Evolutionary conservation across 2,888 invertebrate species (phyloP), one percentile per base, ranked within the genome.

Genomic region (Carpatolechia fugitivella): DNA sequence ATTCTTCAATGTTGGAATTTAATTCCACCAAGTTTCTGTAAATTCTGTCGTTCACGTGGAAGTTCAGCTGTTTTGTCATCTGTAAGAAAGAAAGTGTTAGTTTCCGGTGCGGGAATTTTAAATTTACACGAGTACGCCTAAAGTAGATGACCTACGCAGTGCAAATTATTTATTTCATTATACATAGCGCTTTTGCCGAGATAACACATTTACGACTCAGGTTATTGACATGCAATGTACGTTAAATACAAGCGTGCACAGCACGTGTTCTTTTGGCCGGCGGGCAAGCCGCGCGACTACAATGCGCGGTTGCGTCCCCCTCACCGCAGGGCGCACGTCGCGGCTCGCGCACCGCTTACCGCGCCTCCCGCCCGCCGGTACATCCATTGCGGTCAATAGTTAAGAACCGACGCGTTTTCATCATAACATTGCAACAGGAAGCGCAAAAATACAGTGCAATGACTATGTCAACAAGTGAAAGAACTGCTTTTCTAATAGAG

Each of bases 21-120:
- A 91, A 61, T 69, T 88, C 89, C 10, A 91, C 80, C 1, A 91
- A 71, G 57, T 91, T 86, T 60, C 78, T 83, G 59, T 86, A 91
- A 57, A 91, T 85, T 66, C 71, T 83, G 48, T 91, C 85, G 62
- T 89, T 86, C 50, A 85, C 82, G 56, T 89, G 89, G 58, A 89
- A 90, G 62, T 90, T 91, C 10, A 90, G 64, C 52, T 78, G 82
- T 60, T 83, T 88, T 40, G 88, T 87, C 35, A 88, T 65, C 90
- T 90, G 80, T 48, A 85, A 82, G 56, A 29, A 56, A 51, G 61
- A 41, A 51, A 7, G n/a, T n/a, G 35, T 35, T 35, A n/a, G 13
- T n/a, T 35, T 35, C 35, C 18, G 40, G 10, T 5, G 8, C 14
- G 40, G 18, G 14, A 38, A 41, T 29, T 46, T 46, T 29, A 20